Conservation (phyloP, 2,113 vertebrate genomes). For the Gymnogyps californianus region DNA sequence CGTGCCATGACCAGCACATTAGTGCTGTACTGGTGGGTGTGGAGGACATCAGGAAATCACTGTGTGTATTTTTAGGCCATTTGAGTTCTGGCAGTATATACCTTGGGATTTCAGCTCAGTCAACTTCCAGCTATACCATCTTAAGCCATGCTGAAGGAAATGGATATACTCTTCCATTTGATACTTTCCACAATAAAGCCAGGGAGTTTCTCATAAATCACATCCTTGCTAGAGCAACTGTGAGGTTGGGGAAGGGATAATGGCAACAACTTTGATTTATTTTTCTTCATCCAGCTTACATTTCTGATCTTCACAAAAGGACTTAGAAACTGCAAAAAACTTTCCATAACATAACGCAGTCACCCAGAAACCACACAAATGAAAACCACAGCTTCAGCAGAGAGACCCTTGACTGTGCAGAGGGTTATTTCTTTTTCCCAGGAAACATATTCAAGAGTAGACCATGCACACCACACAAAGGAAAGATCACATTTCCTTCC, state of each 20-base stretch:
- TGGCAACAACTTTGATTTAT: background rate
- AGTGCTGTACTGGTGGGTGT: background rate
- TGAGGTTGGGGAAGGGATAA: background rate
- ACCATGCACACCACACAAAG: background rate
- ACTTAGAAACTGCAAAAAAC: background rate
- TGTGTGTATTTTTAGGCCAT: slow-evolving; percentile 18
- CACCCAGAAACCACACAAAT: background rate
- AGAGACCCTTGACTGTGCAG: background rate
- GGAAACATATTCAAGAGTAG: background rate
- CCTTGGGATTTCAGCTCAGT: slow-evolving; percentile 14
- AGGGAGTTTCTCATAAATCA: slow-evolving; percentile 31
- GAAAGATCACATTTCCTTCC: slow-evolving; percentile 54
- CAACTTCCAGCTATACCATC: background rate
- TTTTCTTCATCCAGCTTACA: background rate
- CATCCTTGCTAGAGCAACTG: background rate
- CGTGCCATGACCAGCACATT: background rate
- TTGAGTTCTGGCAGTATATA: slow-evolving; percentile 13
- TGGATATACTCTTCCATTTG: background rate
- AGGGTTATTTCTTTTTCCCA: slow-evolving; percentile 20
- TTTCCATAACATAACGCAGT: background rate
- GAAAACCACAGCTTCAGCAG: background rate
- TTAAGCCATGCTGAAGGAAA: background rate
- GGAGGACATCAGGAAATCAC: slow-evolving; percentile 21
- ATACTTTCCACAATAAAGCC: slow-evolving; percentile 19
- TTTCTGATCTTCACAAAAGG: slow-evolving; percentile 3